Conservation (phyloP, 2,888 invertebrate genomes). For the Macrophya annulata region DNA sequence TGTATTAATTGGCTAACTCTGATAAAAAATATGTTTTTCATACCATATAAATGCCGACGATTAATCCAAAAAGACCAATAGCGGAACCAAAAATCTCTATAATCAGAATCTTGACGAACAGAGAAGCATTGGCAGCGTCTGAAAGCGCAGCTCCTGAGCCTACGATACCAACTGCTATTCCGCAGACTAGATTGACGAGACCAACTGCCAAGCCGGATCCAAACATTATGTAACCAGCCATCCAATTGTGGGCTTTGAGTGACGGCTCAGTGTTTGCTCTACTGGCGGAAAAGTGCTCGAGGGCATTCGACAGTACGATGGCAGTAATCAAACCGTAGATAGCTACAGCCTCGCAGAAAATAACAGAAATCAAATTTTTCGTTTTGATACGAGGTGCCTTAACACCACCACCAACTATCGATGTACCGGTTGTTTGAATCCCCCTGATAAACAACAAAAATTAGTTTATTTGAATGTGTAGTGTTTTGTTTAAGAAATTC, state of each 20-base stretch:
- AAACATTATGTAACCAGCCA: slow-evolving; percentile 97
- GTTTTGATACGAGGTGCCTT: slow-evolving; percentile 99
- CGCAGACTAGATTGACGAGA: slow-evolving; percentile 97
- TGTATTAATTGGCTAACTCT: too few relatives aligned
- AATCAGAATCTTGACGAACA: slow-evolving; percentile 99
- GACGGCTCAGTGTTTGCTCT: slow-evolving; percentile 61
- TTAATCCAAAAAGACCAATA: slow-evolving; percentile 98
- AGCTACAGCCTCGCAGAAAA: slow-evolving; percentile 99
- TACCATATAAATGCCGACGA: slow-evolving; percentile 97
- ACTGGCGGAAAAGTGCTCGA: slow-evolving; percentile 80
- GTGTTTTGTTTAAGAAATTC: not conserved
- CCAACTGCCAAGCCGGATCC: slow-evolving; percentile 98
- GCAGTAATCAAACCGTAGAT: slow-evolving; percentile 99
- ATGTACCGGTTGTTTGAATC: slow-evolving; percentile 97
- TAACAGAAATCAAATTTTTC: slow-evolving; percentile 99
- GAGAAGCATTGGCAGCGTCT: slow-evolving; percentile 97
- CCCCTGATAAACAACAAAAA: slow-evolving; percentile 83
- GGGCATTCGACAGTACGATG: slow-evolving; percentile 95
- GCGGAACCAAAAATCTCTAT: slow-evolving; percentile 99
- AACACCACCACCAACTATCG: slow-evolving; percentile 98
- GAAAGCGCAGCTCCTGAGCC: slow-evolving; percentile 99
- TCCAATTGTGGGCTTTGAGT: slow-evolving; percentile 86
- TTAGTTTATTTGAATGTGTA: not conserved
- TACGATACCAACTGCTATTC: slow-evolving; percentile 98
- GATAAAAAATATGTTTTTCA: slow-evolving; percentile 62